These are phyloP conservation scores for Bradypus variegatus DNA, from an alignment of 2,797 vertebrate genomes.

Conservation along the genomic window DNA sequence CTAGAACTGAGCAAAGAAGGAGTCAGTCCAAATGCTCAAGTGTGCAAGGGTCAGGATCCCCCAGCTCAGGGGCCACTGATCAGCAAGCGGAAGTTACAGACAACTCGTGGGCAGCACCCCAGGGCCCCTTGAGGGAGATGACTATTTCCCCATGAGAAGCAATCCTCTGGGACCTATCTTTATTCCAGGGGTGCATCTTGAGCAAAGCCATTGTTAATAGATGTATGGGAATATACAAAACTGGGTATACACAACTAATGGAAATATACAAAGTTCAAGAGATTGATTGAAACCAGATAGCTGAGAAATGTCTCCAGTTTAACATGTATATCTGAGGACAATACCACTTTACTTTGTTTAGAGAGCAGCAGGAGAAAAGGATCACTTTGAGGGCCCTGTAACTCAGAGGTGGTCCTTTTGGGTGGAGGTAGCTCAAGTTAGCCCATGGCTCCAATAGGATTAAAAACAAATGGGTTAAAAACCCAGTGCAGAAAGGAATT, in stretches of 20 bases:
- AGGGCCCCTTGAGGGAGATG: background rate
- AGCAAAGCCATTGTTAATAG: background rate
- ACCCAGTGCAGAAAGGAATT: background rate
- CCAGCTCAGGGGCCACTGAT: background rate
- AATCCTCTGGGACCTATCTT: background rate
- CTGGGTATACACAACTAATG: background rate
- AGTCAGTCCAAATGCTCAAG: background rate
- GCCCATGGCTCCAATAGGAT: background rate
- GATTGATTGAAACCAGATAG: background rate
- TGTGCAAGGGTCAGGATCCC: fast-evolving
- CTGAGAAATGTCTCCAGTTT: background rate
- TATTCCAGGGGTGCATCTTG: background rate
- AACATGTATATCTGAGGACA: background rate
- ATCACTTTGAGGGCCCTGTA: background rate
- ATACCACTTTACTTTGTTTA: background rate
- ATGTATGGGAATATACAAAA: background rate
- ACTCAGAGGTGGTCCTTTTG: background rate
- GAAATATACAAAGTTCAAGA: background rate
- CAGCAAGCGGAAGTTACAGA: background rate
- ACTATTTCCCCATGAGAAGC: background rate
- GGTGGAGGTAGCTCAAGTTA: background rate
- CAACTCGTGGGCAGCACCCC: too few species aligned
- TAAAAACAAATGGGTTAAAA: background rate
- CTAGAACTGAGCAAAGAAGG: background rate
- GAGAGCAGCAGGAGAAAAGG: background rate